Evolutionary conservation across 1,140 invertebrate genomes (phyloP), one percentile per base, ranked within the genome.

Genomic region (Ceratina australensis): DNA sequence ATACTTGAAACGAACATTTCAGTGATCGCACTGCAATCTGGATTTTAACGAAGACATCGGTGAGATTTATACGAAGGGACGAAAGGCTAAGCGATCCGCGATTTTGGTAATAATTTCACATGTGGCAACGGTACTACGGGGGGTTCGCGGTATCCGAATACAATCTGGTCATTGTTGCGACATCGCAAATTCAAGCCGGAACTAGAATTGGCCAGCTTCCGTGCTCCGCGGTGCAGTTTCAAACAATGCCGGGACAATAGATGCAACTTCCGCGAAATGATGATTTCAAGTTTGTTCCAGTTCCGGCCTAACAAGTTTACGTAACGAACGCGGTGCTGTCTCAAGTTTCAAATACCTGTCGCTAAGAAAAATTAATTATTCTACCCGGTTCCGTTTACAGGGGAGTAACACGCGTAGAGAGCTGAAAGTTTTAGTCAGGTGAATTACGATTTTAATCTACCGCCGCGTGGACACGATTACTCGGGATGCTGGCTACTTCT

Each of bases 401-500:
- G 5, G 28, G 2, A n/a, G 2, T 33, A 5, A 2, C 28, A 33
- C 2, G 28, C 5, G 5, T 33, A 33, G 28, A 3, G 28, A 33
- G 5, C 28, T 42, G 5, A 42, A 42, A 42, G 33, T 10, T 10
- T 2, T 33, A 33, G 28, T 5, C 28, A 33, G 28, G 33, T 42
- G 33, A 42, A 28, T 10, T 18, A 18, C 3, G 8, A 26, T n/a
- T 28, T 60, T 28, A n/a, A 13, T 26, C 10, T n/a, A n/a, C n/a
- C n/a, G n/a, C n/a, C n/a, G n/a, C n/a, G n/a, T n/a, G n/a, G n/a
- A n/a, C 20, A 33, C 18, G 47, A 15, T n/a, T 26, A 82, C 52
- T 61, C n/a, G 78, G 78, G 78, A 84, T 73, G 81, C 56, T 80
- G 83, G 78, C 80, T 76, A 82, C 74, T 87, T 86, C 63, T 86